A percentile compares a stretch with the other conserved stretches of the same genome.
Conservation (phyloP, 2,888 invertebrate genomes). For the Ichneumoninae sp. region DNA sequence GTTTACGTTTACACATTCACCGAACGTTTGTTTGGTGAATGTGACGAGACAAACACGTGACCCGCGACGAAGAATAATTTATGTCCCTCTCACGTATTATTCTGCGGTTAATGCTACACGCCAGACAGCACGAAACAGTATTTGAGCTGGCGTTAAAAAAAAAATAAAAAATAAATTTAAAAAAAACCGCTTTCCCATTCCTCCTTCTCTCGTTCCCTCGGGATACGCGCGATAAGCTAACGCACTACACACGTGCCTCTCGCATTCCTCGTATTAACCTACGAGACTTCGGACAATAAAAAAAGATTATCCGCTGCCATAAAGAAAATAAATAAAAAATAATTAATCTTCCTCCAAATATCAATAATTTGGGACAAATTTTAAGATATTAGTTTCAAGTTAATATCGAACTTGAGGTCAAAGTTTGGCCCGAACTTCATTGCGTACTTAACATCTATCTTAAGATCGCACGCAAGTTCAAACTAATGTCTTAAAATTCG, state of each 20-base stretch:
- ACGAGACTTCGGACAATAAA: neutral
- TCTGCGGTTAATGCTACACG: conserved; percentile 24
- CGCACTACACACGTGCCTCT: neutral
- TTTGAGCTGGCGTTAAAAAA: conserved; percentile 9
- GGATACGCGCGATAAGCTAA: conserved; percentile 7
- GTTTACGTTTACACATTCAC: conserved; percentile 58
- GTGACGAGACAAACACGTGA: conserved; percentile 56
- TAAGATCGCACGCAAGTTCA: too few relatives aligned
- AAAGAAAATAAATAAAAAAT: neutral
- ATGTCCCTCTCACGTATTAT: conserved; percentile 35
- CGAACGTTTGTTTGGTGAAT: conserved; percentile 44
- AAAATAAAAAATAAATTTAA: too few relatives aligned
- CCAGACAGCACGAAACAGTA: conserved; percentile 15
- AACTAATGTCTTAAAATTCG: too few relatives aligned
- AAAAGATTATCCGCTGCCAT: too few relatives aligned
- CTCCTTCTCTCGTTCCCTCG: conserved; percentile 20
- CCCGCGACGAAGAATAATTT: conserved; percentile 57
- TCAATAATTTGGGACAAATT: neutral
- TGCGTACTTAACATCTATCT: too few relatives aligned
- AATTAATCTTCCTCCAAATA: neutral
- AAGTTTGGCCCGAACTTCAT: too few relatives aligned
- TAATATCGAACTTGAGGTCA: too few relatives aligned
- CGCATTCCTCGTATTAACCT: conserved; percentile 23
- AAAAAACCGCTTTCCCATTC: conserved; percentile 11
- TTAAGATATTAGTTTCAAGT: neutral